A percentile compares a stretch with the other conserved stretches of the same genome.
Conservation (phyloP, 2,797 vertebrate species). For the Stomatorhinus walkeri region DNA sequence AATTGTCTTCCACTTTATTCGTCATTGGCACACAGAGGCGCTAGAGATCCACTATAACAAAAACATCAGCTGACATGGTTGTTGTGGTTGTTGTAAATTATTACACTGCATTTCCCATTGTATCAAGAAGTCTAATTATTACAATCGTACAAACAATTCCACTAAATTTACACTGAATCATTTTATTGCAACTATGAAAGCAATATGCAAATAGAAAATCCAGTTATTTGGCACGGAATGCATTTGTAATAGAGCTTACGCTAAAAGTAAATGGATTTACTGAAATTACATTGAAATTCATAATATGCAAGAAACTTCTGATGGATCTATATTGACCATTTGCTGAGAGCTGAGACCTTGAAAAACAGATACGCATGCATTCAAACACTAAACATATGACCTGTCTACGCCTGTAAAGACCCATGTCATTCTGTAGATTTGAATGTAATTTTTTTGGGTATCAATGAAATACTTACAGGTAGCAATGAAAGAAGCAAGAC, state of each 20-base stretch:
- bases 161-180: background rate
- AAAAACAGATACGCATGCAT: background rate
- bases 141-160: background rate
- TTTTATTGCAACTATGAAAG: background rate
- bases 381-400: background rate
- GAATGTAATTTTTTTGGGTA: background rate
- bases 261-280: background rate
- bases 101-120: background rate
- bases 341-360: background rate
- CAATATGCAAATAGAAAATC: background rate
- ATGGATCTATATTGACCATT: background rate
- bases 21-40: conserved; percentile 13
- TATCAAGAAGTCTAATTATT: background rate
- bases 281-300: background rate
- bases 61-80: background rate
- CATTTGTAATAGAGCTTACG: no score
- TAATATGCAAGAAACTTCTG: background rate
- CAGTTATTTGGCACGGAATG: background rate
- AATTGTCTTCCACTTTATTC: background rate
- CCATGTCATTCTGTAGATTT: background rate
- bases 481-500: background rate
- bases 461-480: no score
- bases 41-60: conserved; percentile 14
- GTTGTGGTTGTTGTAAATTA: background rate
- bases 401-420: background rate